Base-by-base conservation (phyloP, 2,113 vertebrate species). In the Dolichallabes microphthalmus region DNA sequence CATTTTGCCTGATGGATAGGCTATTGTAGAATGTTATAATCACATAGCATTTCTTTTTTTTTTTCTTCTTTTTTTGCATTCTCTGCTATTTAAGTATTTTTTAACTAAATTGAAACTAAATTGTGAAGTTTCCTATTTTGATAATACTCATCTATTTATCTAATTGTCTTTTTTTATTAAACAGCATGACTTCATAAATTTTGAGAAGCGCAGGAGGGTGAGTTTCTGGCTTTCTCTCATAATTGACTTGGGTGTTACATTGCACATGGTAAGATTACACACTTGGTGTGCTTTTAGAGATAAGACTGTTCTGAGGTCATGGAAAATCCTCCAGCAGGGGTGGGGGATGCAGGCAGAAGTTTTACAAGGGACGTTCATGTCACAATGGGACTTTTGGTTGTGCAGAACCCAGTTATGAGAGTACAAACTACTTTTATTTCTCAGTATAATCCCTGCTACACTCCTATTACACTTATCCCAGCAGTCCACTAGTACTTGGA, bases 131-230 rank as follows among this genome's bases (percentile, higher is more conserved):
- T 55, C 45, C 6, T 60, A 39, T 60, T 78, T 20, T 60, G 22
- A 79, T 2, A 79, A 5, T 71, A 27, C 12, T 1, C 14, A 27
- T 45, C 14, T 52, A 20, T 19, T 61, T 75, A 52, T 13, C n/a
- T 60, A 3, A 39, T 60, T 45, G 45, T 39, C 4, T 53, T 9
- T 79, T 39, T 55, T 55, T 84, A 78, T 81, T 82, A 25, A 58
- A 77, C 90, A 98, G 96, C 94, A 93, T 3, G 94, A 93, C 52
- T 95, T 97, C 80, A 95, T 98, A 88, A 96, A 97, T 93, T 98
- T 98, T 91, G 96, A 97, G 91, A 98, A 97, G 90, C 94, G 95
- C 66, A 94, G 97, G 86, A 94, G 96, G 94, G 97, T 98, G 89
- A 88, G 94, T 93, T 39, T 82, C 10, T 64, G 25, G 15, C 57